Conservation (phyloP, 2,113 vertebrate genomes). For the Danionella cerebrum region DNA sequence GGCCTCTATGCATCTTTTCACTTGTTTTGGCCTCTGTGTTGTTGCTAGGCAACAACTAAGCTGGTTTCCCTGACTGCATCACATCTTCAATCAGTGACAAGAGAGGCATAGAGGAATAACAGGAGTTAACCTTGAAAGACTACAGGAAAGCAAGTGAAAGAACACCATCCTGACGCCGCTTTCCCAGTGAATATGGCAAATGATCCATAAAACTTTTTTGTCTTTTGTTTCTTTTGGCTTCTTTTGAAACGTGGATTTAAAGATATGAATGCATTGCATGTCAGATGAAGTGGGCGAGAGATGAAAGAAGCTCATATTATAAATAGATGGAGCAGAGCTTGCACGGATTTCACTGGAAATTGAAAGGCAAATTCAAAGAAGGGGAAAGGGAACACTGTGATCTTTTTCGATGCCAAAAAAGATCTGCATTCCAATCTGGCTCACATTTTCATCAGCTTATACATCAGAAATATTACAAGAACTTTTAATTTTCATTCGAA, state of each 20-base stretch:
- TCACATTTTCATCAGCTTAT: background rate
- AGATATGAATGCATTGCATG: background rate
- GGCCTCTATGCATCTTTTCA: conserved; percentile 23
- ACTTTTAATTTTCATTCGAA: too few species aligned
- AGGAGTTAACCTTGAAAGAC: conserved; percentile 41
- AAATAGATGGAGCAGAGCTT: conserved; percentile 12
- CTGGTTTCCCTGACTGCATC: conserved; percentile 18
- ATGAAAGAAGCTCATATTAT: background rate
- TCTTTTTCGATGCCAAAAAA: background rate
- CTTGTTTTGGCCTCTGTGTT: conserved; percentile 12
- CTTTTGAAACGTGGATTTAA: background rate
- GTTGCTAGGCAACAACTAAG: conserved; percentile 63
- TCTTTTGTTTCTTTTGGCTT: background rate
- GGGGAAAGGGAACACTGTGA: background rate
- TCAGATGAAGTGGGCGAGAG: conserved; percentile 1
- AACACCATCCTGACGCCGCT: conserved; percentile 10
- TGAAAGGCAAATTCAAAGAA: background rate
- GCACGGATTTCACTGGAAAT: background rate
- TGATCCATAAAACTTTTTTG: background rate
- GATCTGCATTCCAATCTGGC: background rate
- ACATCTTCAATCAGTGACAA: conserved; percentile 23
- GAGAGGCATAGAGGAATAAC: conserved; percentile 25
- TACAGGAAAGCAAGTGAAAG: conserved; percentile 19
- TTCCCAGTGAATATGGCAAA: conserved; percentile 5
- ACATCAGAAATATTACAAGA: background rate